These are phyloP conservation scores for Anser brachyrhynchus DNA, from an alignment of 2,113 vertebrate species.

Conservation along the genomic window DNA sequence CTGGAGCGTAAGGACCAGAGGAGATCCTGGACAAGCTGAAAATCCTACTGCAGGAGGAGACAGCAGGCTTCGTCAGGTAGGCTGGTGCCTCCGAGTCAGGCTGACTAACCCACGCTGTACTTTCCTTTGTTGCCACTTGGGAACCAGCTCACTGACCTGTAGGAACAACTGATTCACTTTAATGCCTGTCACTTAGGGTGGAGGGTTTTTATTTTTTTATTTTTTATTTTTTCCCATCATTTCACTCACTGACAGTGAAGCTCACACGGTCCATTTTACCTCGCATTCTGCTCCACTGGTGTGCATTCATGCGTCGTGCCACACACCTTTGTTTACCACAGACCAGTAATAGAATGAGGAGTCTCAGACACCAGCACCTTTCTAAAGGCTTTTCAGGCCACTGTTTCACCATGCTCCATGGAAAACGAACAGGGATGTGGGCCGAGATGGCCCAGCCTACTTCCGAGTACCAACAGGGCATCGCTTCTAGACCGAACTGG, in stretches of 20 bases:
- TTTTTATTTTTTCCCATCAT: too few relatives aligned
- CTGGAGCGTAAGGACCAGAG: background rate
- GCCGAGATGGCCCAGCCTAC: background rate
- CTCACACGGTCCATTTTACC: background rate
- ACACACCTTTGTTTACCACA: background rate
- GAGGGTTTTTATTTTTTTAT: background rate
- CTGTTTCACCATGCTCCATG: fast-evolving
- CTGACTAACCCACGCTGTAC: fast-evolving
- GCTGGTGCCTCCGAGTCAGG: background rate
- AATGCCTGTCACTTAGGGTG: background rate
- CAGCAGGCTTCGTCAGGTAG: background rate
- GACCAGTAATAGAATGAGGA: background rate
- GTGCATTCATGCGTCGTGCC: fast-evolving
- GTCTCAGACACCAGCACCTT: background rate
- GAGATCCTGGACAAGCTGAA: background rate
- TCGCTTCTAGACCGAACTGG: background rate
- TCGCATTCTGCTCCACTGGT: background rate
- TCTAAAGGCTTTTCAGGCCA: background rate
- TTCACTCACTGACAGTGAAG: background rate
- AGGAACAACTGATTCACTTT: background rate
- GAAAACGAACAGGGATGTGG: background rate
- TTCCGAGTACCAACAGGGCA: background rate
- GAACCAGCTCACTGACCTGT: background rate
- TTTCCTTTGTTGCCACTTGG: background rate
- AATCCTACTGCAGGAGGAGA: background rate